Base-by-base conservation (phyloP, 2,113 vertebrate species). In the Colaptes auratus region DNA sequence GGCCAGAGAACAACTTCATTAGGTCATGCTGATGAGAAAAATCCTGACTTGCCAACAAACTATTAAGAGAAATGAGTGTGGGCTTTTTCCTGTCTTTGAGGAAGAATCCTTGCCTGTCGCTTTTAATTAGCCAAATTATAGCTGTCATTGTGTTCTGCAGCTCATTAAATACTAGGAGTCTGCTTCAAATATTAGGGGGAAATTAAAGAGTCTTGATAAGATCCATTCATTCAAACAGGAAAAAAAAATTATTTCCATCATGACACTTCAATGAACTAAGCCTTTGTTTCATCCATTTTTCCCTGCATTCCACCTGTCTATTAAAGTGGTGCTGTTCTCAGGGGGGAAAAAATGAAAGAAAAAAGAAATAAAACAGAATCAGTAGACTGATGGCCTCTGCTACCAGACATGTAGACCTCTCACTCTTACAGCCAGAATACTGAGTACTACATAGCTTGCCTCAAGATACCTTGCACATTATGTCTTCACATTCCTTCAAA, bases 61-160 rank as follows among this genome's bases (percentile, higher is more conserved):
- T 64, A 27, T 50, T 85, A 53, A 70, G 75, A 87, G 82, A 89
- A 95, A 84, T 27, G 18, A 78, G 70, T 52, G 70, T 52, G 60
- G 65, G 19, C 30, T 20, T 95, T 92, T 89, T 75, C 61, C 75
- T 91, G 55, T 72, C 71, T 82, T 76, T 85, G 85, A 84, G 59
- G 60, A 87, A 88, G 90, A 85, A 85, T 89, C 64, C 24, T 76
- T 74, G 75, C 76, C 52, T 91, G 64, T 82, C 10, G 0, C 79
- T 90, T 92, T 85, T 95, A 92, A 94, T 96, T 88, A 95, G 85
- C 56, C 64, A 80, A 80, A 95, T 88, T 82, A 63, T 63, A 70
- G 75, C 75, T 91, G 90, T 82, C 67, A 56, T 82, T 93, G 75
- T 85, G 64, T 77, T 93, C 76, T 35, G 18, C 63, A 56, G 64